Conservation (phyloP, 2,113 vertebrate species). For the Hippoglossus stenolepis region DNA sequence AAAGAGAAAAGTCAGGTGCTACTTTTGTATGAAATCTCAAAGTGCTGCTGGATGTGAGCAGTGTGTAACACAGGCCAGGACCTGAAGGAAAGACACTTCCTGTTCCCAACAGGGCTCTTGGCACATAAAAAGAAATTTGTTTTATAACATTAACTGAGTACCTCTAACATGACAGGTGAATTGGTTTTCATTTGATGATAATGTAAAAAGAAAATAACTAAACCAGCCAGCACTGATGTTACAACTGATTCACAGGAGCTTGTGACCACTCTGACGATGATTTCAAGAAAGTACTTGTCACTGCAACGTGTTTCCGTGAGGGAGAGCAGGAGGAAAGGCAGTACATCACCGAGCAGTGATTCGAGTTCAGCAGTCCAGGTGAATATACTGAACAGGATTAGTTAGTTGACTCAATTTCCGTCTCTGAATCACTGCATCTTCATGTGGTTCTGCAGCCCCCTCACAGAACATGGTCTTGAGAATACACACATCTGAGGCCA, state of each 20-base stretch:
- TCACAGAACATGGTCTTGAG: background rate
- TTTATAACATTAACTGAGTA: background rate
- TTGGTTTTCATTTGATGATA: slow-evolving; percentile 18
- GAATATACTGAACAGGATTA: background rate
- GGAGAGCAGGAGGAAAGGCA: too few species aligned
- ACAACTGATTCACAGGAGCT: background rate
- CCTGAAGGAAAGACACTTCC: background rate
- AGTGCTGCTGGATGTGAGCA: background rate
- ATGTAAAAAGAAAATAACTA: background rate
- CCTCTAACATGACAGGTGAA: background rate
- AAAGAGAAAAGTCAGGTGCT: slow-evolving; percentile 1
- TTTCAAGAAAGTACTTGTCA: background rate
- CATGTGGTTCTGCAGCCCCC: background rate
- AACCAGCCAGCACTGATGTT: too few species aligned
- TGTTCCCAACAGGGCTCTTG: background rate
- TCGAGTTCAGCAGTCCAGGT: background rate
- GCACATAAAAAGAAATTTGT: background rate
- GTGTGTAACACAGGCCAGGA: background rate
- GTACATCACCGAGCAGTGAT: background rate
- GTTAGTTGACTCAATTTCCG: background rate
- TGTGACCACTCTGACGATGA: background rate
- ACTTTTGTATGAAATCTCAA: slow-evolving; percentile 5
- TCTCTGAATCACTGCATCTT: too few species aligned
- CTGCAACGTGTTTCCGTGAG: background rate
- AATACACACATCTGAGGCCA: background rate